Evolutionary conservation across 2,113 vertebrate species (phyloP).

Genomic region (Odocoileus hemionus): DNA sequence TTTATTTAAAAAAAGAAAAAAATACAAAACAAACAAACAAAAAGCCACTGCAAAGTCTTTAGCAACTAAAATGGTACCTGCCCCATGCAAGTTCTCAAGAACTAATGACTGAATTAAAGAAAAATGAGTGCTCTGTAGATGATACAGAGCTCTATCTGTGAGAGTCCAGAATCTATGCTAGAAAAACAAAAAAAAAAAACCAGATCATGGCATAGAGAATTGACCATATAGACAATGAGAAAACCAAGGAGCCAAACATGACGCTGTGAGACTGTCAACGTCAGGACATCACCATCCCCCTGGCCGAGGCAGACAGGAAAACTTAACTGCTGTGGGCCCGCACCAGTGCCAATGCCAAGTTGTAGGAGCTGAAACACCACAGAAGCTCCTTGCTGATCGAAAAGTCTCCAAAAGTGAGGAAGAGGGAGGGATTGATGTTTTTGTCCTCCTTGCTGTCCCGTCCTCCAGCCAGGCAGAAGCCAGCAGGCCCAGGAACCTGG

Average conservation of each 20-base stretch:
- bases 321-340: not conserved
- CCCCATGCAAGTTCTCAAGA: not conserved
- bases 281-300: not conserved
- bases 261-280: not conserved
- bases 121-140: not conserved
- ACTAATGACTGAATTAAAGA: not conserved
- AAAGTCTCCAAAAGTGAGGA: not conserved
- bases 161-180: not conserved
- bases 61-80: not conserved
- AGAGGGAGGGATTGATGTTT: not conserved
- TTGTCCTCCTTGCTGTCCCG: not conserved
- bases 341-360: rapidly evolving
- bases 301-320: not conserved
- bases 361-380: not conserved
- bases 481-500: too few relatives aligned
- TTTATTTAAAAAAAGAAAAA: not conserved
- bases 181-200: not conserved
- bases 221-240: not conserved
- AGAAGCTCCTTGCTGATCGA: not conserved
- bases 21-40: not conserved
- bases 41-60: not conserved
- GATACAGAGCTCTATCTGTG: not conserved
- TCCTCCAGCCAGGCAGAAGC: not conserved
- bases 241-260: not conserved
- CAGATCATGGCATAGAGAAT: not conserved